These are phyloP conservation scores for Bradypodion pumilum DNA, from an alignment of 2,797 vertebrate genomes.

Conservation along the genomic window DNA sequence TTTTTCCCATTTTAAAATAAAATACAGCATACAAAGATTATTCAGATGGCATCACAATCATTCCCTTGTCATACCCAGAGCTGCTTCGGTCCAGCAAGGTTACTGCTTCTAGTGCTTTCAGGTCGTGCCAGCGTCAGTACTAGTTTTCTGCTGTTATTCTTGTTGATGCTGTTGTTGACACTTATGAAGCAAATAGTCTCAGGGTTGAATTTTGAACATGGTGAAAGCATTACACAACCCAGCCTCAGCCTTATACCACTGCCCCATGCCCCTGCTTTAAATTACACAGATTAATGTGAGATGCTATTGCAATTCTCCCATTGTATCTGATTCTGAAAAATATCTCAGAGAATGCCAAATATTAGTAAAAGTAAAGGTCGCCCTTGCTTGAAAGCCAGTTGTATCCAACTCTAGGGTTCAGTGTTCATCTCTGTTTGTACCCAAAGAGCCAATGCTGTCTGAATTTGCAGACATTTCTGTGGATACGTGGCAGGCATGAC, in stretches of 20 bases:
- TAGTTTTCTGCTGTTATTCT: too few species aligned
- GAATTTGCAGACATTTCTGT: too few species aligned
- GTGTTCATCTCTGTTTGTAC: too few species aligned
- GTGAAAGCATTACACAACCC: background rate
- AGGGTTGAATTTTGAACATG: background rate
- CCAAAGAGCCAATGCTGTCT: too few species aligned
- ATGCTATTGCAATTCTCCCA: background rate
- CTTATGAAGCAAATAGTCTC: background rate
- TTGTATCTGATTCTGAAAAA: background rate
- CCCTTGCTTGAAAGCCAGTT: too few species aligned
- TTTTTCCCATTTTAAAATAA: background rate
- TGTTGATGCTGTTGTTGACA: too few species aligned
- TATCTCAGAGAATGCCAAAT: too few species aligned
- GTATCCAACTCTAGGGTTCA: too few species aligned
- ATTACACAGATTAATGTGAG: background rate
- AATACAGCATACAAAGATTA: background rate
- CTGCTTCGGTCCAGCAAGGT: background rate
- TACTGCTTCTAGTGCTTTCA: background rate
- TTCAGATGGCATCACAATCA: background rate
- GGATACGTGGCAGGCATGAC: too few species aligned
- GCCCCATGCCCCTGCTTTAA: background rate
- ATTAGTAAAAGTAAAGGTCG: too few species aligned
- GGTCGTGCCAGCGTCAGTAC: background rate
- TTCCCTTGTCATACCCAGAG: background rate
- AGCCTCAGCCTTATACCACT: background rate